Conservation (phyloP, 2,113 vertebrate genomes). For the Serilophus lunatus region DNA sequence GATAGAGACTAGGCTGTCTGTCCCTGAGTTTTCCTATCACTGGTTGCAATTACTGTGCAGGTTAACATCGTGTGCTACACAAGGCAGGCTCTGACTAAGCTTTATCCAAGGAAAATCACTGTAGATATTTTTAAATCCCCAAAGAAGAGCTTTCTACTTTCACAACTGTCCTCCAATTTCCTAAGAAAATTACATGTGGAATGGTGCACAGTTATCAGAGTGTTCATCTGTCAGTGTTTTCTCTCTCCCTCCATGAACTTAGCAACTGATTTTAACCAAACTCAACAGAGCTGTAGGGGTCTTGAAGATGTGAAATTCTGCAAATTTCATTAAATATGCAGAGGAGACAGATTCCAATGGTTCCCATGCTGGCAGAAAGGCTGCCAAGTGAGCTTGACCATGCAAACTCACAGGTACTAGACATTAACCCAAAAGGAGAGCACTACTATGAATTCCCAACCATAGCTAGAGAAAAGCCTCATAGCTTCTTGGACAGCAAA, state of each 20-base stretch:
- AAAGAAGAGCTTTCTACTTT: not conserved
- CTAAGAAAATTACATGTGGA: not conserved
- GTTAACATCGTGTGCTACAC: not conserved
- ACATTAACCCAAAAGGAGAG: not conserved
- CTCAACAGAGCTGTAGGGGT: not conserved
- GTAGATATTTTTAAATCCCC: not conserved
- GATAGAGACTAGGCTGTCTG: not conserved
- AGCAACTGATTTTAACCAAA: not conserved
- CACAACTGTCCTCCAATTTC: not conserved
- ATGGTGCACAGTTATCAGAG: not conserved
- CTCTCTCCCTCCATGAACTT: not conserved
- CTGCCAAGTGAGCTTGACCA: not conserved
- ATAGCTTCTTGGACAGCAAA: not conserved
- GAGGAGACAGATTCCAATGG: not conserved
- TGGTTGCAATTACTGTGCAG: not conserved
- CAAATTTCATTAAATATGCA: not conserved
- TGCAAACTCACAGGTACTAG: not conserved
- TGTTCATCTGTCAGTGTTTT: not conserved
- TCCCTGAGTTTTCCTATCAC: fast-evolving
- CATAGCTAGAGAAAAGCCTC: not conserved
- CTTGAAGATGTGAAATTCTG: not conserved
- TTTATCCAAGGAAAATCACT: not conserved
- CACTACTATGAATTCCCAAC: not conserved
- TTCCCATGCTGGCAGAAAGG: not conserved
- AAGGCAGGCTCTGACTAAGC: not conserved